These are phyloP conservation scores for Pelosia muscerda DNA, from an alignment of 2,888 invertebrate genomes.

Conservation along the genomic window DNA sequence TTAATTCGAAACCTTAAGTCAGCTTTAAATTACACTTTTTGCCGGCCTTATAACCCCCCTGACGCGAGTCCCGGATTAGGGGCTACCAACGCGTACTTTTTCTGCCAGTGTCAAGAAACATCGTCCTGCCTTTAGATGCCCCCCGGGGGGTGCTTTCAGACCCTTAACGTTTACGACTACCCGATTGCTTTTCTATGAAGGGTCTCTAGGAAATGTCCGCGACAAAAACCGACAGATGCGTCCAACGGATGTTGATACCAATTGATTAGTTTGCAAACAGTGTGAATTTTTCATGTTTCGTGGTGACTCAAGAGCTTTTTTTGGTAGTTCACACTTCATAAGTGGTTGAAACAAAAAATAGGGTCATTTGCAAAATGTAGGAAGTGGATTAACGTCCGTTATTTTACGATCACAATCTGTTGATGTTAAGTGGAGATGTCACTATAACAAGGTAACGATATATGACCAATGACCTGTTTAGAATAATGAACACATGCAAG, in stretches of 20 bases:
- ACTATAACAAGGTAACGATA: slow-evolving; percentile 8
- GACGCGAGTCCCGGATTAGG: slow-evolving; percentile 79
- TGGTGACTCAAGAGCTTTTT: slow-evolving; percentile 52
- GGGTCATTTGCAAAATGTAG: slow-evolving; percentile 27
- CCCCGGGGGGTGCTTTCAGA: slow-evolving; percentile 86
- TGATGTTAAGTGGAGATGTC: slow-evolving; percentile 15
- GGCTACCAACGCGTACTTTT: slow-evolving; percentile 80
- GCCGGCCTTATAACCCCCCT: slow-evolving; percentile 81
- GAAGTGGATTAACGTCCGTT: slow-evolving; percentile 27
- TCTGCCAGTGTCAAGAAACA: slow-evolving; percentile 83
- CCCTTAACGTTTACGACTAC: slow-evolving; percentile 89
- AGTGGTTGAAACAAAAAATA: slow-evolving; percentile 50
- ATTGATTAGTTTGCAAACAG: slow-evolving; percentile 67
- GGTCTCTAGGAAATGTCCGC: slow-evolving; percentile 73
- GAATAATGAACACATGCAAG: neutral
- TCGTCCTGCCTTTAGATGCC: slow-evolving; percentile 83
- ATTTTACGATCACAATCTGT: slow-evolving; percentile 19
- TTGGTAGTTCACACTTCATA: slow-evolving; percentile 55
- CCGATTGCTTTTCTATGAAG: slow-evolving; percentile 89
- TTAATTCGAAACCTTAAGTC: slow-evolving; percentile 86
- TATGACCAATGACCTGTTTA: neutral
- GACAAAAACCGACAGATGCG: slow-evolving; percentile 80
- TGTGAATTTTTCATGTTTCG: slow-evolving; percentile 56
- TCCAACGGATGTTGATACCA: slow-evolving; percentile 70
- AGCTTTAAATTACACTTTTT: slow-evolving; percentile 86